These are phyloP conservation scores for Aphodius sticticus DNA, from an alignment of 2,888 invertebrate species.

Conservation along the genomic window DNA sequence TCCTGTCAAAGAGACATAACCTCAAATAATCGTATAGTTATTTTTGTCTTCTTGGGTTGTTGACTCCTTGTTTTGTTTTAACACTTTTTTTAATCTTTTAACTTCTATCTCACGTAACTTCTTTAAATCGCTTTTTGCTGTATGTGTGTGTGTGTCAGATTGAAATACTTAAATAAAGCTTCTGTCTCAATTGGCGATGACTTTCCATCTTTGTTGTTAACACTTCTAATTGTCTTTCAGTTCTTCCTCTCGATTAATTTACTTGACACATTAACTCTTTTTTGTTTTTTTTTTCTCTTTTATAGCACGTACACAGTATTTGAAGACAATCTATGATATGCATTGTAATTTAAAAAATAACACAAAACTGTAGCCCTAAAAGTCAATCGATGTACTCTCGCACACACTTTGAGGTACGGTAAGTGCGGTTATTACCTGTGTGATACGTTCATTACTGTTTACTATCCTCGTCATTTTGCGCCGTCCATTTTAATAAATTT, in stretches of 20 bases:
- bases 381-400: not conserved
- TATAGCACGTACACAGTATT: slow-evolving; percentile 36
- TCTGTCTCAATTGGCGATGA: not conserved
- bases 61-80: not conserved
- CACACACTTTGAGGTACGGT: not conserved
- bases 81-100: not conserved
- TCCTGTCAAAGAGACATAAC: too few species aligned
- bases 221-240: not conserved
- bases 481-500: slow-evolving; percentile 15
- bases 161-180: not conserved
- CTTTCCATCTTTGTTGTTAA: not conserved
- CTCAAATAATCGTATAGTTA: not conserved
- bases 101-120: not conserved
- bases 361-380: not conserved
- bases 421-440: slow-evolving; percentile 16
- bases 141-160: not conserved
- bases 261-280: slow-evolving; percentile 12
- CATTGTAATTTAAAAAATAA: not conserved
- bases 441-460: slow-evolving; percentile 25
- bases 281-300: slow-evolving; percentile 33
- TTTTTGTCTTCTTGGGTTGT: not conserved
- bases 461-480: not conserved
- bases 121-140: not conserved
- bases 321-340: slow-evolving; percentile 31
- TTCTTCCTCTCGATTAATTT: not conserved